Percentiles rank a stretch among this genome's conserved stretches.
phyloP scores from a whole-genome alignment of 2,797 vertebrate genomes.

The Valencia hispanica region DNA sequence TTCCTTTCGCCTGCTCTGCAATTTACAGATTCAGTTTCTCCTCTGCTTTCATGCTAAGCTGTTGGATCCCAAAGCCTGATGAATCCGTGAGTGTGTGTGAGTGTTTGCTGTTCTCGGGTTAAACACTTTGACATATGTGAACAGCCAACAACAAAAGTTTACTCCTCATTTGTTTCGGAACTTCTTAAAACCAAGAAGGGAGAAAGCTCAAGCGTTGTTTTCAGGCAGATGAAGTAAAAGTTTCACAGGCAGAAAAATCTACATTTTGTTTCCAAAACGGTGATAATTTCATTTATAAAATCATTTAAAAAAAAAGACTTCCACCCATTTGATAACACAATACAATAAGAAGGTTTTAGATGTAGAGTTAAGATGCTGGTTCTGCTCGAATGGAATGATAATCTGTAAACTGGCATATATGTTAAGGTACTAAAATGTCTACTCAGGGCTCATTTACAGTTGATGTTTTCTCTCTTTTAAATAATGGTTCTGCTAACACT shows the following conservation, averaged over 20 bases:
- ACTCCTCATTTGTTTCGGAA: conserved; percentile 1
- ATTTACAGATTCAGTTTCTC: conserved; percentile 99
- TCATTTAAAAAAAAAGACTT: too few relatives aligned
- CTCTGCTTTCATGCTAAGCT: conserved; percentile 94
- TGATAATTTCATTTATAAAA: not conserved
- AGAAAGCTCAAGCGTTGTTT: not conserved
- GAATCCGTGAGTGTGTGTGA: conserved; percentile 78
- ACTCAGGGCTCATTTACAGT: not conserved
- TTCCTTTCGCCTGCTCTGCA: conserved; percentile 90
- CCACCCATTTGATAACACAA: not conserved
- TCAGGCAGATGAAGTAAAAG: not conserved
- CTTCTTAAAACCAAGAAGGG: not conserved
- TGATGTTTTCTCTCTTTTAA: not conserved
- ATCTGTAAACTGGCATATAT: not conserved
- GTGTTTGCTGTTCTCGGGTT: conserved; percentile 46
- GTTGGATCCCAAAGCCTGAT: conserved; percentile 89
- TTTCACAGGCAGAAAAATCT: not conserved
- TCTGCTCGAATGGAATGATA: not conserved
- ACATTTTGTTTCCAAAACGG: not conserved
- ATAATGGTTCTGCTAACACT: not conserved
- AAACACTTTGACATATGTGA: conserved; percentile 48
- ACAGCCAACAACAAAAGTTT: conserved; percentile 13
- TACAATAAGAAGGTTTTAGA: not conserved
- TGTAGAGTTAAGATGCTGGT: not conserved
- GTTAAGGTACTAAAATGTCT: not conserved